Base-by-base conservation (phyloP, 2,797 vertebrate genomes). In the Dicrostonyx torquatus region DNA sequence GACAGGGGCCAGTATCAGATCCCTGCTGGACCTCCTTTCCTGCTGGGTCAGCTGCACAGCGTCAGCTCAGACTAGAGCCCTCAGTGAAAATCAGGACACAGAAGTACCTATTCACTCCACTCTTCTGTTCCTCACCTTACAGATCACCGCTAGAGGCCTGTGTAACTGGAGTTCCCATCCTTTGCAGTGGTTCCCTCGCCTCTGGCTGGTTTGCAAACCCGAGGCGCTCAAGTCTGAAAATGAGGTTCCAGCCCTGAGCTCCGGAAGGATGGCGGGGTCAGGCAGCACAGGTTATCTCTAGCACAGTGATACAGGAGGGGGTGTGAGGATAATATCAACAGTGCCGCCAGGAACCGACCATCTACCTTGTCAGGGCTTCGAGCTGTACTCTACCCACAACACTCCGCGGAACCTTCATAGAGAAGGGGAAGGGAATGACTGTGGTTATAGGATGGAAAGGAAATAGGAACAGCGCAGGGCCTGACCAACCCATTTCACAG, bases 121-220 rank as follows among this genome's bases (percentile, higher is more conserved):
- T 34, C 58, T 91, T 96, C 87, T 89, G 26, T 34, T 17, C 66
- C 31, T 20, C 29, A 53, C 58, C 66, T 78, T 68, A 50, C 76
- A 62, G 93, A 95, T 91, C 55, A 95, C 0, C 73, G 83, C 95
- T 73, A 83, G 95, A 97, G 95, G 94, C 97, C 91, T 97, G 77
- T 58, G 95, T 84, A 94, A 98, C 93, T 60, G 83, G 5, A 64
- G 40, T 17, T 70, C 97, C 37, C 73, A 37, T 58, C 64, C 48
- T 93, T 97, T 31, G 97, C 45, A 93, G 77, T 94, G 95, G 95
- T 90, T 96, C 94, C 88, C 43, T 24, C 0, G 50, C 15, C 24
- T 34, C 34, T 34, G n/a, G 13, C n/a, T 62, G 17, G 14, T 43
- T 26, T 85, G 64, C 45, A 94, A 93, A 88, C n/a, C 37, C 11